A percentile compares a stretch with the other conserved stretches of the same genome.
These are phyloP conservation scores for Drosophila algonquin DNA, from an alignment of 2,888 invertebrate genomes.

Conservation along the genomic window DNA sequence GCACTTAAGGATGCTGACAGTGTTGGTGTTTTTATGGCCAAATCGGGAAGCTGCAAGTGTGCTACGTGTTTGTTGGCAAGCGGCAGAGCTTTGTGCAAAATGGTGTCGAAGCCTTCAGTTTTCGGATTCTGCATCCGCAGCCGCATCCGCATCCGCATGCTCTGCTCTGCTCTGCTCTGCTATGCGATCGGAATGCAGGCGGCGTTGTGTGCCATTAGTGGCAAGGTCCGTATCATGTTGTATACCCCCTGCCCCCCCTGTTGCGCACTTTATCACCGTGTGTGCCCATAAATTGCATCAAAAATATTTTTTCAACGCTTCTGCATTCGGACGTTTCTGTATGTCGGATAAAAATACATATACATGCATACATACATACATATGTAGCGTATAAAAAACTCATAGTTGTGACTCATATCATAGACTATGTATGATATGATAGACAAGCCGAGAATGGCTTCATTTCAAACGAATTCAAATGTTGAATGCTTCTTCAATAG, in stretches of 20 bases:
- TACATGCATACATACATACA: too few relatives aligned
- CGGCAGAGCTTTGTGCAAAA: conserved; percentile 52
- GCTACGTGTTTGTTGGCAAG: conserved; percentile 60
- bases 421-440: neutral
- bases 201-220: conserved; percentile 31
- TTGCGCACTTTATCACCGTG: conserved; percentile 18
- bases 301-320: conserved; percentile 23
- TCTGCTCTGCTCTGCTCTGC: conserved; percentile 19
- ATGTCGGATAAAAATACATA: too few relatives aligned
- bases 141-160: too few relatives aligned
- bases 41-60: conserved; percentile 46
- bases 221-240: conserved; percentile 16
- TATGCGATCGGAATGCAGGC: conserved; percentile 51
- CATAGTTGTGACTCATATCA: conserved; percentile 12
- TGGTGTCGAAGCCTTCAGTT: conserved; percentile 37
- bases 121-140: conserved; percentile 23
- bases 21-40: conserved; percentile 50
- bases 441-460: neutral
- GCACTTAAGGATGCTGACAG: conserved; percentile 39
- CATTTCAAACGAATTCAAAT: too few relatives aligned
- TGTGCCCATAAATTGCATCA: conserved; percentile 39
- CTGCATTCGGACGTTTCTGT: neutral
- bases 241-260: neutral
- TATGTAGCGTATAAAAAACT: conserved; percentile 4
- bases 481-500: too few relatives aligned